Percentiles rank a stretch among this genome's conserved stretches.
These are phyloP conservation scores for Heteropelma amictum DNA, from an alignment of 2,888 invertebrate genomes.

Conservation along the genomic window DNA sequence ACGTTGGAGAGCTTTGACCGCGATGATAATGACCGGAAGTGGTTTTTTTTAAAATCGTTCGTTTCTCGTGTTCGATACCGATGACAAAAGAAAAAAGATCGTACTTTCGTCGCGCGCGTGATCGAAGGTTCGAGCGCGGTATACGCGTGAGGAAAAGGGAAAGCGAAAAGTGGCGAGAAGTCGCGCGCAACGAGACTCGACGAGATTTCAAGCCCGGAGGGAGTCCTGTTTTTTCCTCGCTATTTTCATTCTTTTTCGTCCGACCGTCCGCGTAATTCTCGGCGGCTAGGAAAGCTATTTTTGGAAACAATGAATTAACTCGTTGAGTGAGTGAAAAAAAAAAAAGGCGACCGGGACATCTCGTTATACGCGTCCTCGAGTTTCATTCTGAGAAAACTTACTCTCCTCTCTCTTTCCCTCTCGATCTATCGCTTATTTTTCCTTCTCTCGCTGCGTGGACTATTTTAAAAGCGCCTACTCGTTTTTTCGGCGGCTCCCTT, in stretches of 20 bases:
- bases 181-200: not conserved
- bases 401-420: conserved; percentile 10
- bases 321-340: not conserved
- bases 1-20: too few relatives aligned
- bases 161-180: not conserved
- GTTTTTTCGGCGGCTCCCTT: not conserved
- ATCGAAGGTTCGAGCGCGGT: not conserved
- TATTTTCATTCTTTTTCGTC: not conserved
- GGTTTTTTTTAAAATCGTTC: too few relatives aligned
- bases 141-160: not conserved
- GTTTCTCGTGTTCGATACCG: too few relatives aligned
- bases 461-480: not conserved
- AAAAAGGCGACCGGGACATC: not conserved
- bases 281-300: conserved; percentile 35
- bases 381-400: conserved; percentile 32
- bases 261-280: conserved; percentile 19
- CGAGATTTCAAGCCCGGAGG: not conserved
- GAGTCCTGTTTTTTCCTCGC: not conserved
- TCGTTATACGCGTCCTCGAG: conserved; percentile 35
- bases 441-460: not conserved
- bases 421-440: not conserved
- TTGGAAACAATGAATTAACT: conserved; percentile 53
- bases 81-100: too few relatives aligned
- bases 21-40: too few relatives aligned
- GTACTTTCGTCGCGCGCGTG: too few relatives aligned